Base-by-base conservation (phyloP, 2,797 vertebrate species). In the Lacerta agilis region DNA sequence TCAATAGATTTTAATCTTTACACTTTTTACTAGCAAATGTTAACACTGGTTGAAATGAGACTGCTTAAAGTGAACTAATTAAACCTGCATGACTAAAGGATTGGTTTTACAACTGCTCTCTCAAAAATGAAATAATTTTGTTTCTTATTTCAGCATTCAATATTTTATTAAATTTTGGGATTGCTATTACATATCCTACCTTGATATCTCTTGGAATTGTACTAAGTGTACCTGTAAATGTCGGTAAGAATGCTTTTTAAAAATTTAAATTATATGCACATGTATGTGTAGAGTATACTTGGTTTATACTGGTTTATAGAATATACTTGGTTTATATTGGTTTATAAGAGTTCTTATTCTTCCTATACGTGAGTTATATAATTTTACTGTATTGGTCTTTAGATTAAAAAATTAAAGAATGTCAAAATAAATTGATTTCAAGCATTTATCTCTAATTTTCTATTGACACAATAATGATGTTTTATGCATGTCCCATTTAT, bases 121-220 rank as follows among this genome's bases (percentile, higher is more conserved):
- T 49, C 45, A 73, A 86, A 43, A 90, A 41, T 91, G 64, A 95
- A 93, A 91, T 1, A 61, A 0, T 87, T 88, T 81, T 83, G 4
- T 92, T 92, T 94, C 90, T 61, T 88, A 81, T 95, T 93, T 86
- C 97, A 99, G 99, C 98, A 96, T 99, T 99, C 97, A 99, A 99
- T 97, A 94, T 99, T 94, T 97, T 99, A 96, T 97, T 99, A 93
- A 99, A 99, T 97, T 99, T 99, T 95, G 99, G 98, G 93, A 98
- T 99, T 69, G 98, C 98, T n/a, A 96, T 99, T 93, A 99, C 99
- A 0, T 98, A 99, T 93, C 98, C 99, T 25, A 99, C 97, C 20
- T 95, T 99, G 95, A 99, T 99, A 96, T 99, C 99, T 83, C 97
- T 99, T 36, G 99, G 99, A 92, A 98, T 99, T 88, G 98, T 99